Percentiles rank a stretch among this genome's conserved stretches.
These are phyloP conservation scores for Paramuricea clavata DNA, from an alignment of 92 coral and sea anemone genomes.

Conservation along the genomic window DNA sequence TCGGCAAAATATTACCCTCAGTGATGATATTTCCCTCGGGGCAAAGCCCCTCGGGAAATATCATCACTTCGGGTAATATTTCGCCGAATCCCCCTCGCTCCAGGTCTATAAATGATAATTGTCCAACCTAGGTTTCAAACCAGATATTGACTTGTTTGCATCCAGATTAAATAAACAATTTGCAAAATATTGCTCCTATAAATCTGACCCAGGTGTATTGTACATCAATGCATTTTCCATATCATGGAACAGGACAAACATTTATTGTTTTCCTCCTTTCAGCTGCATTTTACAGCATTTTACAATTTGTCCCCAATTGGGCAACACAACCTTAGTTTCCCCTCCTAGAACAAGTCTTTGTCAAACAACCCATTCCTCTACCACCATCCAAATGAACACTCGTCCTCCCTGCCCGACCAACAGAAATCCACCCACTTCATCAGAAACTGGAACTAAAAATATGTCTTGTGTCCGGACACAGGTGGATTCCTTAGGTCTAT, in stretches of 20 bases:
- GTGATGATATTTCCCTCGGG: too few relatives aligned
- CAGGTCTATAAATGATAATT: too few relatives aligned
- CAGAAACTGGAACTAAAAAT: neutral
- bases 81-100: too few relatives aligned
- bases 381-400: neutral
- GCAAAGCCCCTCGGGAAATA: too few relatives aligned
- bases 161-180: conserved; percentile 65
- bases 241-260: conserved; percentile 51
- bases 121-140: conserved; percentile 42
- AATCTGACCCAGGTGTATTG: conserved; percentile 67
- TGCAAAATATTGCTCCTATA: conserved; percentile 56
- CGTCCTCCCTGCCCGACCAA: neutral
- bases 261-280: conserved; percentile 76
- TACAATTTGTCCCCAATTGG: conserved; percentile 23
- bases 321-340: conserved; percentile 28
- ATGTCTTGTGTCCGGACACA: conserved; percentile 16
- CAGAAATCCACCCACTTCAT: neutral
- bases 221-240: conserved; percentile 67
- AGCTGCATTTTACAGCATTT: conserved; percentile 58
- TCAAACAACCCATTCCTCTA: neutral
- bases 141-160: conserved; percentile 66
- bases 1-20: too few relatives aligned
- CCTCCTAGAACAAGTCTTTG: neutral
- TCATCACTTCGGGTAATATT: too few relatives aligned
- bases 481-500: neutral